Base-by-base conservation (phyloP, 2,888 invertebrate species). In the Dysmachus trigonus region DNA sequence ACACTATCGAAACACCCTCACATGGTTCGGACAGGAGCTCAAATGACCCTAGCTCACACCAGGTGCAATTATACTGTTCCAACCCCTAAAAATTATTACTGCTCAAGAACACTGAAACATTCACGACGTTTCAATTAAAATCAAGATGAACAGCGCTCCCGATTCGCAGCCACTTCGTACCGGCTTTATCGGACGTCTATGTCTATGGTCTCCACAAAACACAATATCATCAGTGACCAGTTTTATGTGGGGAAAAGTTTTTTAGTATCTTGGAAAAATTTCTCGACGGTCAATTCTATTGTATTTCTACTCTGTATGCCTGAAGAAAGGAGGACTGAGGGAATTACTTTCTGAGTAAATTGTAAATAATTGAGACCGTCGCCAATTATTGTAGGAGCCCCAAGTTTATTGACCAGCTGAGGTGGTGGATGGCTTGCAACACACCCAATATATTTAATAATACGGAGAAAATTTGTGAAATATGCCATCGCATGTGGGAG, bases 341-440 rank as follows among this genome's bases (percentile, higher is more conserved):
- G 13, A 77, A 77, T 41, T 77, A 41, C 10, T 41, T 77, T 47
- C 77, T 41, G 18, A 77, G 47, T 77, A 76, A 38, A 76, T 38
- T 76, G 76, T 76, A 76, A 76, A 76, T 76, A 76, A 76, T 76
- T 76, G 76, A 76, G 27, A 38, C 38, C 18, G 76, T 62, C 18
- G 62, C 27, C 62, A 22, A 62, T 62, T 62, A 62, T 10, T 62
- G 18, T 27, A 62, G 10, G 10, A 62, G 27, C 62, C 22, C 62
- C 22, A 22, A 62, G 62, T 62, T 62, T 62, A 22, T 62, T 62
- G 62, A 62, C 62, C 62, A 62, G 62, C 22, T 10, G 2, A 62
- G 27, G 62, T 22, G 27, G 62, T 62, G 62, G 62, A 62, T 62
- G 22, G 18, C 62, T 62, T 62, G 22, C 62, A 3, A 22, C 62